A percentile compares a stretch with the other conserved stretches of the same genome.
phyloP scores from a whole-genome alignment of 53 echinoderm and acorn worm genomes.

The Stichopus horrens region DNA sequence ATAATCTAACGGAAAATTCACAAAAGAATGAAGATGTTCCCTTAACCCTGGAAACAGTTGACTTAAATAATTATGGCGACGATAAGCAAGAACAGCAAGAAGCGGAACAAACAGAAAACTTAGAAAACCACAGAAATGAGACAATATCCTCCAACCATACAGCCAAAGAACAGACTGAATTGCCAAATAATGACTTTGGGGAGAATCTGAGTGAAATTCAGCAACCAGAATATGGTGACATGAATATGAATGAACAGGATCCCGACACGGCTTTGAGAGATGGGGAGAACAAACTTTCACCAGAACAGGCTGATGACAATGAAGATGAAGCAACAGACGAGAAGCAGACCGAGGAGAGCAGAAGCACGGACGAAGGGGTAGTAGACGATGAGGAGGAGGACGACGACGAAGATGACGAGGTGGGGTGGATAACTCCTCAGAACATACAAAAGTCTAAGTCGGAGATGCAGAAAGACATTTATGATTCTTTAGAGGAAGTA shows the following conservation, averaged over 20 bases:
- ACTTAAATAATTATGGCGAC: neutral
- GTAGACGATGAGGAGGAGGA: constrained; percentile 34
- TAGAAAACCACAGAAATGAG: neutral
- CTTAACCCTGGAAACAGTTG: neutral
- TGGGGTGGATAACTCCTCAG: constrained; percentile 91
- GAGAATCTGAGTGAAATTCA: neutral
- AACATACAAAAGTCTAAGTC: constrained; percentile 64
- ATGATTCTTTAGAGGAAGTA: constrained; percentile 58
- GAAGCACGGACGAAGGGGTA: constrained; percentile 26
- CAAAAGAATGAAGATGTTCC: constrained; percentile 9
- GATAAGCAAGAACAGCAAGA: neutral
- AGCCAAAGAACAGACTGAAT: neutral
- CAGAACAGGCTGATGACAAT: neutral
- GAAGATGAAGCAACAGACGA: constrained; percentile 9
- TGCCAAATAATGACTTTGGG: neutral
- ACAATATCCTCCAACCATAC: neutral
- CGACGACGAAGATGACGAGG: constrained; percentile 68
- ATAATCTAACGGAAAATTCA: neutral
- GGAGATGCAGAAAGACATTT: constrained; percentile 51
- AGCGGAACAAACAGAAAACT: neutral
- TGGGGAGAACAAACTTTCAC: neutral
- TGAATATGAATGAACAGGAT: neutral
- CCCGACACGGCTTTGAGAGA: neutral
- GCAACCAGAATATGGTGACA: neutral
- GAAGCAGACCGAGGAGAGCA: neutral